These are phyloP conservation scores for Tringa solitaria DNA, from an alignment of 2,113 vertebrate species.

Conservation along the genomic window DNA sequence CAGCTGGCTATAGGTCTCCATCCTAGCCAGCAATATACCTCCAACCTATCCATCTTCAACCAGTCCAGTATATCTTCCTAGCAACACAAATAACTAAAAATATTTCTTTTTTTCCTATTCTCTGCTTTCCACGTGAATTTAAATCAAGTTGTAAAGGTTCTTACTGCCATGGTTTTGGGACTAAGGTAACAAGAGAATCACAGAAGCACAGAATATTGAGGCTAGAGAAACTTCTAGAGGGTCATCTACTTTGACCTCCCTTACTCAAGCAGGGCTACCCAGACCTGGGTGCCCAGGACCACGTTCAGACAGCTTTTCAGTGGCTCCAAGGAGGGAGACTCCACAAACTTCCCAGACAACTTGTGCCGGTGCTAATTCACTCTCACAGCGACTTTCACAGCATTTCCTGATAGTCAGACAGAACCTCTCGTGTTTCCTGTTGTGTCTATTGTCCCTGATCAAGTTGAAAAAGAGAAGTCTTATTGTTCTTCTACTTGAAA, in stretches of 20 bases:
- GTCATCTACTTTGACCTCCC: not conserved
- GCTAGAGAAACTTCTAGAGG: not conserved
- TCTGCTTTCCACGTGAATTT: not conserved
- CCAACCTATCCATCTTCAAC: not conserved
- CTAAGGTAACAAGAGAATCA: not conserved
- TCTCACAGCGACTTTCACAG: no score
- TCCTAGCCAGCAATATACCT: not conserved
- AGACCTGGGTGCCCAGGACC: not conserved
- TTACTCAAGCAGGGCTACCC: not conserved
- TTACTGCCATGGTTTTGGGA: not conserved
- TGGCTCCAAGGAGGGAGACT: not conserved
- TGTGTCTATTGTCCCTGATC: not conserved
- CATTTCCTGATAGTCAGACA: not conserved
- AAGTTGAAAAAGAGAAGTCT: not conserved
- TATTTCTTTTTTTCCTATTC: fast-evolving
- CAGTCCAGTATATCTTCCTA: not conserved
- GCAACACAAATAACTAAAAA: not conserved
- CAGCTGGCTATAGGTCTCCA: not conserved
- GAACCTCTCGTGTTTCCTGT: not conserved
- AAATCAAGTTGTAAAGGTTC: not conserved
- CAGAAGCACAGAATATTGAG: not conserved
- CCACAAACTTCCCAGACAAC: not conserved
- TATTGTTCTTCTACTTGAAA: not conserved
- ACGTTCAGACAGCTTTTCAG: not conserved
- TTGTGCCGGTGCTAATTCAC: not conserved